Conservation (phyloP, 1,140 invertebrate genomes). For the Drosophila takahashii region DNA sequence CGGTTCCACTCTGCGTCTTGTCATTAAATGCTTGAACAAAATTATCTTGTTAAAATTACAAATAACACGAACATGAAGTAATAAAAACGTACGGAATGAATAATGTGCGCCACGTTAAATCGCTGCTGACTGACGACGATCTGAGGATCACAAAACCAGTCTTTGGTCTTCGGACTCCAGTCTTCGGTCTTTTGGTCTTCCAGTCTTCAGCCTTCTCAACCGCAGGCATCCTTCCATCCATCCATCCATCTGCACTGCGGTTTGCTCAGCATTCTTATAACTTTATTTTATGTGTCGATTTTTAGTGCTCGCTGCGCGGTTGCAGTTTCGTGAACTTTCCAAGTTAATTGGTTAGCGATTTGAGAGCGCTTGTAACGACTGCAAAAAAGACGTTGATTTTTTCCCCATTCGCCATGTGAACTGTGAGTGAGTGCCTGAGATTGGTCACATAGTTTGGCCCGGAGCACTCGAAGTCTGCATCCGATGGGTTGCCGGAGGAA, state of each 20-base stretch:
- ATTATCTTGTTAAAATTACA: slow-evolving; percentile 85
- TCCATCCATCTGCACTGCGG: slow-evolving; percentile 40
- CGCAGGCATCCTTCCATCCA: slow-evolving; percentile 35
- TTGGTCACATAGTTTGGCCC: slow-evolving; percentile 32
- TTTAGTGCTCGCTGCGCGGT: slow-evolving; percentile 77
- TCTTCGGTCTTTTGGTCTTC: not conserved
- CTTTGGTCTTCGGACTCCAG: slow-evolving; percentile 2
- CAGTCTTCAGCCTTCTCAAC: slow-evolving; percentile 9
- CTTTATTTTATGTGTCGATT: slow-evolving; percentile 81
- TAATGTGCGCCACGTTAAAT: slow-evolving; percentile 82
- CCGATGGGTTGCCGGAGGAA: slow-evolving; percentile 4
- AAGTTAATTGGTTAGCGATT: slow-evolving; percentile 79
- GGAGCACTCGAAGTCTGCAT: not conserved
- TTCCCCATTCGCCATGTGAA: slow-evolving; percentile 37
- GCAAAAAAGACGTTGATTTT: slow-evolving; percentile 26
- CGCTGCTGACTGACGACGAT: slow-evolving; percentile 51
- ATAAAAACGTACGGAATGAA: slow-evolving; percentile 84
- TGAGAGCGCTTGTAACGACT: slow-evolving; percentile 63
- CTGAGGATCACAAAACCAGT: slow-evolving; percentile 42
- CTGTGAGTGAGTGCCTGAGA: slow-evolving; percentile 37
- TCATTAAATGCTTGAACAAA: slow-evolving; percentile 84
- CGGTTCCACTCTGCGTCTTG: slow-evolving; percentile 43
- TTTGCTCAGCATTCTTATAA: slow-evolving; percentile 68
- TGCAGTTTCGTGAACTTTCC: slow-evolving; percentile 79
- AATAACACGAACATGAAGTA: slow-evolving; percentile 84